A percentile compares a stretch with the other conserved stretches of the same genome.
phyloP scores from a whole-genome alignment of 2,113 vertebrate species.

The rabbit (Oryctolagus cuniculus) region mOryCun1.1 NC_091438.1:32722001-32722500 shows the following conservation, averaged over 20 bases:
- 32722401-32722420: background rate
- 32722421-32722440: constrained; percentile 26
- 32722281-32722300: background rate
- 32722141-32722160: background rate
- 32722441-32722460: background rate
- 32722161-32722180: background rate
- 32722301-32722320: background rate
- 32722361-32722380: constrained; percentile 21
- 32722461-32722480: background rate
- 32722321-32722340: constrained; percentile 21
- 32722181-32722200: background rate
- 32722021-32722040: background rate
- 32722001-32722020: background rate
- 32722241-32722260: background rate
- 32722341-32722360: background rate
- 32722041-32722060: background rate
- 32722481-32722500: background rate
- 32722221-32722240: background rate
- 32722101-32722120: fast-evolving
- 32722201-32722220: background rate
- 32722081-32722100: background rate
- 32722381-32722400: constrained; percentile 23
- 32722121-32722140: background rate
- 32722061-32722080: background rate
- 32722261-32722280: background rate